phyloP scores from a whole-genome alignment of 1,140 invertebrate genomes.

The Drosophila tsacasi region DNA sequence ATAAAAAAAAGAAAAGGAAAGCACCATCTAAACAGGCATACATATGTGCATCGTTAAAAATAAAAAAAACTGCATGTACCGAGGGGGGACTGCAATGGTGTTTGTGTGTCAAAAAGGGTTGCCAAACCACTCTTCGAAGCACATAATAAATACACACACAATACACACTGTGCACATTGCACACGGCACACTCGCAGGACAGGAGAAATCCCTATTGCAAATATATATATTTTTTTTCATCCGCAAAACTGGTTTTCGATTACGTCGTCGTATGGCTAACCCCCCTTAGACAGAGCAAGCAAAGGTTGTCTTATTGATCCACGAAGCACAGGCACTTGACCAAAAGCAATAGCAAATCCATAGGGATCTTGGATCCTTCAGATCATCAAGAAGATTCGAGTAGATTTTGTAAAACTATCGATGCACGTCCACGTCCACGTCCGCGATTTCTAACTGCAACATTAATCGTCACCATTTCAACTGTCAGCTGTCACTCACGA shows the following conservation, averaged over 20 bases:
- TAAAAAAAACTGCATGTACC: conserved; percentile 30
- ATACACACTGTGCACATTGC: conserved; percentile 1
- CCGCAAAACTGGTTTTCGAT: conserved; percentile 72
- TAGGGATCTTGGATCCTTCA: no score
- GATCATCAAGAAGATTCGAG: conserved; percentile 11
- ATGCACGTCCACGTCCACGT: conserved; percentile 32
- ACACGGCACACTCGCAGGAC: conserved; percentile 14
- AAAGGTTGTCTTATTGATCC: conserved; percentile 76
- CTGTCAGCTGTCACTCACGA: conserved; percentile 69
- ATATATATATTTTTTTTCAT: conserved; percentile 33
- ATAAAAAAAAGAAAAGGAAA: conserved; percentile 52
- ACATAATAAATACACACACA: conserved; percentile 24
- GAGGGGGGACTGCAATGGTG: conserved; percentile 40
- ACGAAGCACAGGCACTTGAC: conserved; percentile 63
- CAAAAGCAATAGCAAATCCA: conserved; percentile 25
- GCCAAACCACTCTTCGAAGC: conserved; percentile 67
- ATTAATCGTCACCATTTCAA: conserved; percentile 70
- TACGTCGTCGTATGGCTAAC: conserved; percentile 41
- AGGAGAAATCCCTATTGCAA: conserved; percentile 67
- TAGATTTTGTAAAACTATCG: conserved; percentile 15
- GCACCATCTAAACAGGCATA: conserved; percentile 48
- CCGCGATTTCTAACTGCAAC: conserved; percentile 37
- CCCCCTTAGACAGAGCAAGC: conserved; percentile 37
- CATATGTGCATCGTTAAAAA: conserved; percentile 39
- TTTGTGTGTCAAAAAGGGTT: conserved; percentile 83